Percentiles rank a stretch among this genome's conserved stretches.
Conservation (phyloP, 2,113 vertebrate species). For the Bubo blakistoni region DNA sequence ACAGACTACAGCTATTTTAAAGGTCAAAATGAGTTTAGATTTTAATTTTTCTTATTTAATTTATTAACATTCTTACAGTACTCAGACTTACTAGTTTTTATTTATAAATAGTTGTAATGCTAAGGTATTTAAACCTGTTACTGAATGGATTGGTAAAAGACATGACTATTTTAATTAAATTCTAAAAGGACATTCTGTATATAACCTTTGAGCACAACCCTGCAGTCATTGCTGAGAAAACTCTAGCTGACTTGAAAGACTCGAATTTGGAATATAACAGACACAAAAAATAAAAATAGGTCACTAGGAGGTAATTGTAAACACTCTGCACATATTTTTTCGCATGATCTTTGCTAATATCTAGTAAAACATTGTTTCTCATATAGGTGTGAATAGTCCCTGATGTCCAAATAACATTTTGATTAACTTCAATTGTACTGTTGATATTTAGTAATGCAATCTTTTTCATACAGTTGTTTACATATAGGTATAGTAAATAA, state of each 20-base stretch:
- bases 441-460: background rate
- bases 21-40: background rate
- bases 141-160: background rate
- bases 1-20: background rate
- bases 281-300: slow-evolving; percentile 18
- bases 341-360: background rate
- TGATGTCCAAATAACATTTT: background rate
- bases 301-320: slow-evolving; percentile 17
- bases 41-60: background rate
- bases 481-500: background rate
- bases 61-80: background rate
- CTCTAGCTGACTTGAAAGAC: background rate
- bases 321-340: background rate
- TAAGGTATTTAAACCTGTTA: background rate
- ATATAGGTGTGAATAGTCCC: background rate
- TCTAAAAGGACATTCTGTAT: background rate
- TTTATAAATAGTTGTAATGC: background rate
- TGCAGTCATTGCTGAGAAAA: background rate
- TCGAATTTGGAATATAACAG: background rate
- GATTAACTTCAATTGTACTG: background rate
- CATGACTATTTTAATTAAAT: background rate
- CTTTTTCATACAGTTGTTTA: background rate
- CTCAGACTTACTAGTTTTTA: background rate
- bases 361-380: background rate
- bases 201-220: background rate